A percentile compares a stretch with the other conserved stretches of the same genome.
Conservation (phyloP, 2,888 invertebrate genomes). For the Cenopis cana region DNA sequence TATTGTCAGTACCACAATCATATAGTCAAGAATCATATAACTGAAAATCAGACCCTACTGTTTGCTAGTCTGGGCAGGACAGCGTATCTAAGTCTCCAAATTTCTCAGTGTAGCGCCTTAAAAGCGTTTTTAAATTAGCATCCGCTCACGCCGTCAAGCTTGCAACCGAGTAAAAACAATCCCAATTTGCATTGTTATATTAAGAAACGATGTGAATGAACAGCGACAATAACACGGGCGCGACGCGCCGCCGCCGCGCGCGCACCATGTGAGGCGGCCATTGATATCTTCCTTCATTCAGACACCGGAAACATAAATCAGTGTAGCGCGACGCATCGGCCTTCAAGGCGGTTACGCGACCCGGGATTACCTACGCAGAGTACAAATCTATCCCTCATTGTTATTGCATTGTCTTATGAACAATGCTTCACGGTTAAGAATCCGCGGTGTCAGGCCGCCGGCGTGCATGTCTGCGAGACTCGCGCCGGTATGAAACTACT, state of each 20-base stretch:
- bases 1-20: no score
- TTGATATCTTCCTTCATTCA: constrained; percentile 77
- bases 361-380: constrained; percentile 43
- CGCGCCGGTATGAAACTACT: constrained; percentile 27
- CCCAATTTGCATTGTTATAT: constrained; percentile 60
- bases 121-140: constrained; percentile 9
- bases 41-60: no score
- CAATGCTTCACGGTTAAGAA: constrained; percentile 3
- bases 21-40: no score
- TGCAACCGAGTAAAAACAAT: constrained; percentile 51
- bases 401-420: constrained; percentile 16
- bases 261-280: constrained; percentile 70
- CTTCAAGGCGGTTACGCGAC: constrained; percentile 55
- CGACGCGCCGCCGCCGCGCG: constrained; percentile 50
- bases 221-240: constrained; percentile 59
- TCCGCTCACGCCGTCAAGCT: constrained; percentile 23
- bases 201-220: constrained; percentile 68
- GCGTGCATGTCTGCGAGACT: background rate
- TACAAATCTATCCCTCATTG: constrained; percentile 30
- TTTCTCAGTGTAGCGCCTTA: no score
- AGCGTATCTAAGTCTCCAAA: no score
- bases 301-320: constrained; percentile 79
- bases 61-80: no score
- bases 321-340: constrained; percentile 63
- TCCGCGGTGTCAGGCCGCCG: background rate